Conservation (phyloP, 2,113 vertebrate species). For the Hydrolagus affinis region DNA sequence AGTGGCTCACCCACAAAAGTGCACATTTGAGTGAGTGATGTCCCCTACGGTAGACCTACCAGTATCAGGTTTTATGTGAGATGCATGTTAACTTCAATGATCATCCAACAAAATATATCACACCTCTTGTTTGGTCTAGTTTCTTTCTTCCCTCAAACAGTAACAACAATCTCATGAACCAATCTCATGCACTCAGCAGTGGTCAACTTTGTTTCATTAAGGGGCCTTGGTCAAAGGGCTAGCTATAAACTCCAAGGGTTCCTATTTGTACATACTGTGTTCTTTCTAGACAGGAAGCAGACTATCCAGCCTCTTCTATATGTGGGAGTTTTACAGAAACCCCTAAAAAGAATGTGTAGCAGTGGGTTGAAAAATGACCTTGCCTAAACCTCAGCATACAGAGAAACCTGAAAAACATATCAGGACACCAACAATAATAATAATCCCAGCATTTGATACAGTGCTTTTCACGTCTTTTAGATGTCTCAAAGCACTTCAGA, state of each 20-base stretch:
- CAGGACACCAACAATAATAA: no score
- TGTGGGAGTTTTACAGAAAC: background rate
- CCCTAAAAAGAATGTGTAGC: background rate
- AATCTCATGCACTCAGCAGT: background rate
- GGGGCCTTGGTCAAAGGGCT: background rate
- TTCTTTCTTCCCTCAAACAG: background rate
- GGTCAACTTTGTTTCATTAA: background rate
- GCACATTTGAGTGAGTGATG: background rate
- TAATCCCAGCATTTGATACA: no score
- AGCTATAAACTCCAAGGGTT: background rate
- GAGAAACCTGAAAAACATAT: background rate
- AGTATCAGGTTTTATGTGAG: background rate
- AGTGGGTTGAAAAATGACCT: background rate
- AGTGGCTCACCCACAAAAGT: background rate
- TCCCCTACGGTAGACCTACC: background rate
- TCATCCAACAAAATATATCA: background rate
- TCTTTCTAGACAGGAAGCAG: constrained; percentile 4
- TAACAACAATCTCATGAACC: background rate
- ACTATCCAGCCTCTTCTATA: background rate
- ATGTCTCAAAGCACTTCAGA: no score
- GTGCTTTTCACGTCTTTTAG: no score
- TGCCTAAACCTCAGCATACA: background rate
- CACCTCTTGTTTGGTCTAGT: background rate
- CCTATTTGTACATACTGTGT: background rate
- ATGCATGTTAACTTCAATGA: background rate